Evolutionary conservation across 2,888 invertebrate species (phyloP), one percentile per base, ranked within the genome.

Genomic region (Didymodactylos carnosus): DNA sequence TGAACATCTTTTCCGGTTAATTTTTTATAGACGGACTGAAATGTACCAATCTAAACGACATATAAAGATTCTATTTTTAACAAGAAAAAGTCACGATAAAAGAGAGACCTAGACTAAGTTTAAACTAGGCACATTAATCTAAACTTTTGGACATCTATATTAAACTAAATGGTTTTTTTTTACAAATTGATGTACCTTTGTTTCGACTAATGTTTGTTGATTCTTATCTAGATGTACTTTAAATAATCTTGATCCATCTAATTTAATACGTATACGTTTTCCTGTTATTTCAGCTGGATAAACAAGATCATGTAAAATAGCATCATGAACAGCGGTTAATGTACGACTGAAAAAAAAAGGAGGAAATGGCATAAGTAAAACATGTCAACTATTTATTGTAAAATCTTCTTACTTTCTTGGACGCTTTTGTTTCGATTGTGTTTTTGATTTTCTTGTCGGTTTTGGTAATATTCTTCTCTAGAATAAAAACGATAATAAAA

Each of bases 221-320:
- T 90, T 91, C 86, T 95, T 97, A 85, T 95, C 94, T 43, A 83
- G 78, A 85, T 95, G 95, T 79, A 97, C 94, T 87, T 98, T 98
- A 83, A 92, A 92, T 77, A 98, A 87, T 81, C 94, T 90, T 70
- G 92, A 91, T 77, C 97, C 97, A 83, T 98, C 97, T 80, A 95
- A 87, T 85, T 92, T 93, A 76, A 97, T 90, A 79, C 97, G 88
- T 82, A 94, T 94, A 78, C 98, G 88, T 86, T 95, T 97, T 83
- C 98, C 98, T 51, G 98, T 95, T 80, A 98, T 95, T 87, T 98
- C 98, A 73, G 98, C 95, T 39, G 98, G 98, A 86, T 91, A 97
- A 75, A 97, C 95, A 79, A 98, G 86, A 86, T 98, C 98, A 83
- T 95, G 94, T 77, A 98, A 86, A 81, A 97, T 92, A 75, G 92